Base-by-base conservation (phyloP, 2,113 vertebrate species). In the Tautogolabrus adspersus region DNA sequence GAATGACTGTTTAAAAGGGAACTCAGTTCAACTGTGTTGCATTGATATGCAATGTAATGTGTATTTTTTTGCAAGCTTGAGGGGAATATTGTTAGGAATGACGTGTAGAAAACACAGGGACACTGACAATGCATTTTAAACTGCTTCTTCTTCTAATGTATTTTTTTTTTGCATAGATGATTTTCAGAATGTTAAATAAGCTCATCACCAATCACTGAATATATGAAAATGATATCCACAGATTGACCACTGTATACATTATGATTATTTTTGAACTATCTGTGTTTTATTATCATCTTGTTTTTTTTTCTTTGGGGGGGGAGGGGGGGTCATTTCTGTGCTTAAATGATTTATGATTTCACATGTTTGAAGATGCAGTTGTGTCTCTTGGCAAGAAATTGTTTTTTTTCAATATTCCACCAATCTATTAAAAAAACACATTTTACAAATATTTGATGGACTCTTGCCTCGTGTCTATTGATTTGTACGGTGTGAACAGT, bases 391-490 rank as follows among this genome's bases (percentile, higher is more conserved):
- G 75, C 16, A 83, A 66, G 23, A 89, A 71, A 67, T 46, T 54
- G n/a, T 30, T 72, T 58, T 60, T 81, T 72, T 77, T 89, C 62
- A 86, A 64, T 61, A 75, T 75, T 73, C 44, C 73, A 83, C 57
- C 52, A 87, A 79, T 57, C 66, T 70, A 92, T 92, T 93, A 91
- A 92, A 84, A 81, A 26, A 19, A 49, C 47, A 73, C 10, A 59
- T 88, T 91, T 90, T 87, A 82, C 76, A 88, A 64, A 66, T 82
- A 62, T 51, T 3, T 64, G 5, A 54, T 2, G 42, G 55, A 73
- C 13, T 77, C 30, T 26, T 55, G 42, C 3, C 12, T 10, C 78
- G 11, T 61, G 8, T 75, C 10, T 72, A 75, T 64, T 70, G 26
- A 10, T 70, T 69, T 55, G 10, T 65, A 56, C 67, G 2, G 13